These are phyloP conservation scores for Lonchura striata DNA, from an alignment of 2,113 vertebrate species.

Conservation along the genomic window DNA sequence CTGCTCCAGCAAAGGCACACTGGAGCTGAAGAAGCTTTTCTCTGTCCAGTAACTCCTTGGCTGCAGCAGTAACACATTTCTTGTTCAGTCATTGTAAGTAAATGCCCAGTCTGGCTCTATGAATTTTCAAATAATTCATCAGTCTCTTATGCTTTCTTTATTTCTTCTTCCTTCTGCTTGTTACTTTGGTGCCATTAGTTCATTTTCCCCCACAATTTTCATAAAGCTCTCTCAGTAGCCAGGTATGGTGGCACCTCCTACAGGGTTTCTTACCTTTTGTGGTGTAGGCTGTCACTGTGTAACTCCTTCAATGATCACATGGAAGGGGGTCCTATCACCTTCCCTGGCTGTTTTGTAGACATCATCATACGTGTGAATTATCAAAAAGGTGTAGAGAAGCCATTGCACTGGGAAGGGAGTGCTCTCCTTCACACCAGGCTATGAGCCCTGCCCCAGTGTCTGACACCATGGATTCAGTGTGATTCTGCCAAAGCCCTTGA, in stretches of 20 bases:
- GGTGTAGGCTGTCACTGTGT: neutral
- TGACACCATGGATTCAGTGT: neutral
- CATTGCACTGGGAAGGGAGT: neutral
- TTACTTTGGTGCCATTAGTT: neutral
- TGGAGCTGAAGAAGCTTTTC: neutral
- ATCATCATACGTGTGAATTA: neutral
- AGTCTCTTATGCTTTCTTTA: neutral
- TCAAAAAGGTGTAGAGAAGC: neutral
- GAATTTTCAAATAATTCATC: constrained; percentile 22
- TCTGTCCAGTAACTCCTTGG: neutral
- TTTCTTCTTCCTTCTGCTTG: neutral
- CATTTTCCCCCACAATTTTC: neutral
- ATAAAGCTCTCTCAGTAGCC: neutral
- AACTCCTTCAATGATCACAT: neutral
- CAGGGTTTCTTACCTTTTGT: neutral
- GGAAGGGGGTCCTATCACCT: neutral
- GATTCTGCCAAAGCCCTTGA: neutral
- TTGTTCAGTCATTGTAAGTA: neutral
- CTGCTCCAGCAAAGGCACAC: neutral
- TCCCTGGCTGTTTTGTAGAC: neutral
- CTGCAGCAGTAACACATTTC: neutral
- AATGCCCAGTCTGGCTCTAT: neutral
- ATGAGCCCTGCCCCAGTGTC: fast-evolving
- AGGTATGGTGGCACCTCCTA: neutral
- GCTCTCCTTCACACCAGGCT: neutral